Percentiles rank a stretch among this genome's conserved stretches.
Conservation (phyloP, 2,797 vertebrate genomes). For the Netta rufina region DNA sequence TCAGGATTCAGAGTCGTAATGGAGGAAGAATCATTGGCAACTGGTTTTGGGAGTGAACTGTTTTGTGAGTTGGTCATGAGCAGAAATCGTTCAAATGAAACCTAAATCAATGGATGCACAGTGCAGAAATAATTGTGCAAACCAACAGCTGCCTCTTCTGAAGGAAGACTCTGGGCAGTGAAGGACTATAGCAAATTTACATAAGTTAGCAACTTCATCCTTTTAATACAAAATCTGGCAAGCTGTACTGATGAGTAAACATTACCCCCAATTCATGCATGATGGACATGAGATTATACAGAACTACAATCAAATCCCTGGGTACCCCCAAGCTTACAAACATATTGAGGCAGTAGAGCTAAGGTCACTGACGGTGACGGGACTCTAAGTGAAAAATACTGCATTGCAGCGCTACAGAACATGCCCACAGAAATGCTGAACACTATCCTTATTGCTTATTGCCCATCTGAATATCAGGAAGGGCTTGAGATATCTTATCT, state of each 20-base stretch:
- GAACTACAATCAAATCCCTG: background rate
- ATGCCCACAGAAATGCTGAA: background rate
- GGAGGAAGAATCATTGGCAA: background rate
- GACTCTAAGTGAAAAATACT: background rate
- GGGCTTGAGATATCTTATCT: background rate
- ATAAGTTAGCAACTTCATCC: background rate
- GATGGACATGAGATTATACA: rapidly evolving
- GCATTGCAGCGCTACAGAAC: background rate
- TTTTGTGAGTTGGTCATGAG: background rate
- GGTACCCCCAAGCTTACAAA: background rate
- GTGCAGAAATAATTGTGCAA: background rate
- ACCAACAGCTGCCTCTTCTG: background rate
- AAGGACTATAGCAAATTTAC: background rate
- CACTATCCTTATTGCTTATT: background rate
- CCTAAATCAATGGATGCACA: background rate
- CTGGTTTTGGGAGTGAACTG: background rate
- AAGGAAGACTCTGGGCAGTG: background rate
- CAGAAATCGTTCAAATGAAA: background rate
- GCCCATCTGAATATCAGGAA: background rate
- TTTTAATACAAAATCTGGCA: background rate
- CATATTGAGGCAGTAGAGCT: background rate
- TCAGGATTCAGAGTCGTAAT: background rate
- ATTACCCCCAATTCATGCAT: background rate
- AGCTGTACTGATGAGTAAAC: background rate
- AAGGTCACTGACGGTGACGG: background rate